Evolutionary conservation across 37 sponge, comb jelly and placozoan species (phyloP), one percentile per base, ranked within the genome.

Genomic region (Beroe forskalii): DNA sequence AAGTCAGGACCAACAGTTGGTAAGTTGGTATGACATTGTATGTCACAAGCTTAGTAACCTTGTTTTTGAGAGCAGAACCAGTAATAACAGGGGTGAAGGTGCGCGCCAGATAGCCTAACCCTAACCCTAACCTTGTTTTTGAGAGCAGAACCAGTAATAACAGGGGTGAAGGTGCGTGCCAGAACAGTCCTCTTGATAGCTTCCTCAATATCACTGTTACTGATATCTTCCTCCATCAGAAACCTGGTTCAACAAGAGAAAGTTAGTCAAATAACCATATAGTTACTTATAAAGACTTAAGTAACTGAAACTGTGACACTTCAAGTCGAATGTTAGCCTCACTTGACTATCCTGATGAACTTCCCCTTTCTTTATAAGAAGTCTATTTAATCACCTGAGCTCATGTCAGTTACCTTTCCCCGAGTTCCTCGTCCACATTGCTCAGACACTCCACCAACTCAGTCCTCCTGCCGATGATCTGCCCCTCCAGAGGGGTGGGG

Each of bases 61-160:
- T 98, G 92, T 98, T 98, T 93, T 98, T 98, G 61, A 98, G 93
- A 60, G 99, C 99, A 40, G 96, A 94, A 4, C 99, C 99, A 92
- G 95, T 62, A 19, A 96, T 89, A n/a, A 98, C 99, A 30, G 99
- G 99, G 40, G 94, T 95, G 89, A 98, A 98, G 30, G 67, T 69
- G 12, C 95, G 80, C 4, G n/a, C n/a, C n/a, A n/a, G n/a, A n/a
- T n/a, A n/a, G n/a, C n/a, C n/a, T n/a, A n/a, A n/a, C n/a, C n/a
- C n/a, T n/a, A n/a, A n/a, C n/a, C n/a, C 95, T 92, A 38, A 97
- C 99, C 90, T 98, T 98, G 92, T 98, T 98, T 93, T 98, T 98
- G 61, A 98, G 93, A 60, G 99, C 99, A 40, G 96, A 94, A 4
- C 99, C 99, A 92, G 95, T 62, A 19, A 96, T 89, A n/a, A 98